phyloP scores from a whole-genome alignment of 2,797 vertebrate species.

The Pempheris klunzingeri region DNA sequence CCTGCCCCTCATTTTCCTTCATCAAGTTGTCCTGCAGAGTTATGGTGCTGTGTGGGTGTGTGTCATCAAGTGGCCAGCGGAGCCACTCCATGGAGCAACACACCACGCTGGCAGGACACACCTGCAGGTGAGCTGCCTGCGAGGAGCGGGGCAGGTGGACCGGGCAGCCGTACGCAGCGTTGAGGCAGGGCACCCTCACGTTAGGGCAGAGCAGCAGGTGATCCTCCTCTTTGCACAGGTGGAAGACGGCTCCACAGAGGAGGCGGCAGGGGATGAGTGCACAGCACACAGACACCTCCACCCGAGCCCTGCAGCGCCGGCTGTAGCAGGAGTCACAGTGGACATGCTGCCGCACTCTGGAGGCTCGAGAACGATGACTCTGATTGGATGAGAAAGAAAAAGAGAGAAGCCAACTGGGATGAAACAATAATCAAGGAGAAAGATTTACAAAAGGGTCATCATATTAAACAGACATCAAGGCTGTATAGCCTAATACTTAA shows the following conservation, averaged over 20 bases:
- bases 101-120: slow-evolving; percentile 94
- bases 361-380: slow-evolving; percentile 61
- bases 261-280: slow-evolving; percentile 90
- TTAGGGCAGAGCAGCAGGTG: slow-evolving; percentile 93
- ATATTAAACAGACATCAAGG: not conserved
- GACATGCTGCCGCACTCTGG: slow-evolving; percentile 81
- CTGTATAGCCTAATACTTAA: not conserved
- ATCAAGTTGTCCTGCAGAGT: slow-evolving; percentile 67
- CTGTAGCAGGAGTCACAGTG: slow-evolving; percentile 94
- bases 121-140: slow-evolving; percentile 89
- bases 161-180: slow-evolving; percentile 91
- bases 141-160: slow-evolving; percentile 90
- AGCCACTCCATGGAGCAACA: slow-evolving; percentile 98
- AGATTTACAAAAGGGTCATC: not conserved
- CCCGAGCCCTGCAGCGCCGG: slow-evolving; percentile 85
- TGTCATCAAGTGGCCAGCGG: slow-evolving; percentile 91
- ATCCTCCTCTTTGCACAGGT: slow-evolving; percentile 96
- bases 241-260: slow-evolving; percentile 93
- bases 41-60: slow-evolving; percentile 66
- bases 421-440: not conserved
- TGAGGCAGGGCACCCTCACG: slow-evolving; percentile 93
- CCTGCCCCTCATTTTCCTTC: slow-evolving; percentile 41
- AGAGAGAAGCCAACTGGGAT: not conserved
- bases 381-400: slow-evolving; percentile 29
- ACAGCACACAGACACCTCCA: slow-evolving; percentile 87